Base-by-base conservation (phyloP, 2,113 vertebrate species). In the Peromyscus maniculatus region DNA sequence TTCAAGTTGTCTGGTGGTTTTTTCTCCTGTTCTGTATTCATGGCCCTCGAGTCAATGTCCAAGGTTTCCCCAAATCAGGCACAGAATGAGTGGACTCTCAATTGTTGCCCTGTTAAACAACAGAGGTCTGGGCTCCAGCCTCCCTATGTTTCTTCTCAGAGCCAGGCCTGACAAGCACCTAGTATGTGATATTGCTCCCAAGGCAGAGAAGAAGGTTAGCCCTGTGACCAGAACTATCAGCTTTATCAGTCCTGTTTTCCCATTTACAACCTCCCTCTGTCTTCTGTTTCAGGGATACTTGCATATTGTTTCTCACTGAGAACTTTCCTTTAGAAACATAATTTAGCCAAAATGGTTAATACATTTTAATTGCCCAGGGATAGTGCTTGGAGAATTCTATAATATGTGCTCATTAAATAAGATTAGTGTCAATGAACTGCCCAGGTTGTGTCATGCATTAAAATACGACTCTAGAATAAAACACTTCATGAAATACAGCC, bases 331-430 rank as follows among this genome's bases (percentile, higher is more conserved):
- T 64, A 94, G 93, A 91, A 97, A 89, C 31, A 33, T 66, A 89
- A 77, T 93, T 94, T 79, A 78, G 62, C 82, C 1, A 46, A 79
- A 96, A 95, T 93, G 93, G 89, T 94, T 94, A 91, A 93, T 79
- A 36, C 74, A 84, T 93, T 96, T 87, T 96, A 97, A 96, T 83
- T 97, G 95, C 83, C 86, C 67, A 79, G 78, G 93, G 95, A 96
- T 10, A 64, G 89, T 79, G 89, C 89, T 96, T 87, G 89, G 96
- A 93, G 96, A 89, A 94, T 89, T 87, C 95, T 91, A 8, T 83
- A 91, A 91, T 97, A 89, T 67, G 89, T 83, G 89, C 94, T 97
- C 87, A 89, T 97, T 94, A 97, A 95, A 89, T 87, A 95, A 87
- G 95, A 90, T 80, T 69, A 94, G 91, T 69, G 17, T 93, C 19